phyloP scores from a whole-genome alignment of 2,797 vertebrate species.

The Sebastes kiyomatsui region DNA sequence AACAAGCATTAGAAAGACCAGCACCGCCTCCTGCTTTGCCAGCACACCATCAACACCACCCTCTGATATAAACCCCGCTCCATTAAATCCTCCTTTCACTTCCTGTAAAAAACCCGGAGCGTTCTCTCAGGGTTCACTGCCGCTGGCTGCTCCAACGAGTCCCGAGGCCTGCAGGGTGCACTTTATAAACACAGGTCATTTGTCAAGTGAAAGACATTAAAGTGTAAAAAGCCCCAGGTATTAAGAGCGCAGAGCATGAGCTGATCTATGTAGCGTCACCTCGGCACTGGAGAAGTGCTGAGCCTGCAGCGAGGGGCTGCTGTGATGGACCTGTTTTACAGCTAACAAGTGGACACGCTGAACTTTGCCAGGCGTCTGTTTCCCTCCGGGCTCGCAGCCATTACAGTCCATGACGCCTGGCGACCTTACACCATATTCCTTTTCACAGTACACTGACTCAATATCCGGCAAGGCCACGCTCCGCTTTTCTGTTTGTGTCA shows the following conservation, averaged over 20 bases:
- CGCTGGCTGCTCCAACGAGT: neutral
- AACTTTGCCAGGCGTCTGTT: slow-evolving; percentile 30
- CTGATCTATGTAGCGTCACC: slow-evolving; percentile 50
- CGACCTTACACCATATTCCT: slow-evolving; percentile 27
- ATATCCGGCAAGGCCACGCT: neutral
- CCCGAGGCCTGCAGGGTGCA: neutral
- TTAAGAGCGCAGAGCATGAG: slow-evolving; percentile 20
- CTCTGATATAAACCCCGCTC: neutral
- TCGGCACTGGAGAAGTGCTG: slow-evolving; percentile 50
- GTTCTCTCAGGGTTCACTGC: neutral
- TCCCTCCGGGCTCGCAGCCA: slow-evolving; percentile 18
- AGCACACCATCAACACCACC: neutral
- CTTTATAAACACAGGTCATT: slow-evolving; percentile 56
- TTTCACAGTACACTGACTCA: slow-evolving; percentile 37
- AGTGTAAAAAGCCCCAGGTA: slow-evolving; percentile 54
- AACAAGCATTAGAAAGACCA: neutral
- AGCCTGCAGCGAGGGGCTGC: slow-evolving; percentile 44
- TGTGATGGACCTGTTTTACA: slow-evolving; percentile 49
- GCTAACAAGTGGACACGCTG: slow-evolving; percentile 46
- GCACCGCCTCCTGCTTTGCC: neutral
- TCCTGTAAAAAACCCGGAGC: slow-evolving; percentile 19
- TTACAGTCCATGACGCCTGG: slow-evolving; percentile 15
- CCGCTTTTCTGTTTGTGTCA: neutral
- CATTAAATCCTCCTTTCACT: slow-evolving; percentile 15
- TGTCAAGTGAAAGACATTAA: slow-evolving; percentile 58